A percentile compares a stretch with the other conserved stretches of the same genome.
Evolutionary conservation across 1,140 invertebrate genomes (phyloP).

Genomic region (Calephelis nemesis): DNA sequence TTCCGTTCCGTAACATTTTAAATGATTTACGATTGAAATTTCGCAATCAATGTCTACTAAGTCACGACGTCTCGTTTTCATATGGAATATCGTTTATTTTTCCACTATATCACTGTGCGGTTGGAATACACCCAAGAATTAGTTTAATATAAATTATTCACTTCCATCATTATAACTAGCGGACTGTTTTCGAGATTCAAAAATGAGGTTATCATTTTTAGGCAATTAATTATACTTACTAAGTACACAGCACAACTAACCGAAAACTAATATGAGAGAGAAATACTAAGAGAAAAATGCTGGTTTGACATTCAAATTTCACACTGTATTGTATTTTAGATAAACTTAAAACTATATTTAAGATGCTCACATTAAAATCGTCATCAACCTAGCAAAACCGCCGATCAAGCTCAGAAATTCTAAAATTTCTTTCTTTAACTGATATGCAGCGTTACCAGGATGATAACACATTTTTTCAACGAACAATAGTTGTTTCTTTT

Average conservation of each 20-base stretch:
- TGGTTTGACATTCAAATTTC: constrained; percentile 45
- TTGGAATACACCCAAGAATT: constrained; percentile 43
- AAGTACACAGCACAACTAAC: constrained; percentile 77
- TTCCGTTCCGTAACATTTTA: constrained; percentile 12
- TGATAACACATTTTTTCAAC: no score
- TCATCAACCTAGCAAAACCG: no score
- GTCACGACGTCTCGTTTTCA: constrained; percentile 14
- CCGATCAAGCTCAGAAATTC: no score
- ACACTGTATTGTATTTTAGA: constrained; percentile 39
- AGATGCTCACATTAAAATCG: no score
- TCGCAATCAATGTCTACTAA: constrained; percentile 16
- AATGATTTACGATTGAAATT: constrained; percentile 13
- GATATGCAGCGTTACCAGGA: no score
- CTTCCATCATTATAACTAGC: constrained; percentile 65
- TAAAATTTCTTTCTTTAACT: no score
- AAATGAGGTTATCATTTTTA: constrained; percentile 63
- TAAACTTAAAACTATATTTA: no score
- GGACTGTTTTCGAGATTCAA: constrained; percentile 72
- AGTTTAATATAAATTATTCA: constrained; percentile 63
- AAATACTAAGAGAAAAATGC: constrained; percentile 64
- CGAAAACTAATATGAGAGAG: constrained; percentile 70
- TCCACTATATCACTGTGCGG: constrained; percentile 24
- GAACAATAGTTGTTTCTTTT: no score
- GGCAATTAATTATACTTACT: constrained; percentile 68
- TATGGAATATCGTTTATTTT: constrained; percentile 11